Conservation (phyloP, 2,888 invertebrate genomes). For the Hirtodrosophila alboralis region DNA sequence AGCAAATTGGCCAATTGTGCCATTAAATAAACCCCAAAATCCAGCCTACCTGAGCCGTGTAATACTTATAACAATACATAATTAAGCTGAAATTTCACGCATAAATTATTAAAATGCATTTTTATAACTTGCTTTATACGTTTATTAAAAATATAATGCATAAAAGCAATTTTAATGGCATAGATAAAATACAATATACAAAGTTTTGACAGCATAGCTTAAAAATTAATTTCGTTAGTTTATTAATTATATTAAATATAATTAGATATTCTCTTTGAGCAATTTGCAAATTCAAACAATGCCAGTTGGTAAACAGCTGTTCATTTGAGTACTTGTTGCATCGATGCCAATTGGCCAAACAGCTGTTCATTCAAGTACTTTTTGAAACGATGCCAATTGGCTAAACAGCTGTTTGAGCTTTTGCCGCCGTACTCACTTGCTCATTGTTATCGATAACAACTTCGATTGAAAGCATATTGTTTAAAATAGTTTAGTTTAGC, state of each 20-base stretch:
- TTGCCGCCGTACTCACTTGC: conserved; percentile 2
- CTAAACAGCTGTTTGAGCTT: conserved; percentile 52
- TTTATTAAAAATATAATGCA: conserved; percentile 8
- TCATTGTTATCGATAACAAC: conserved; percentile 36
- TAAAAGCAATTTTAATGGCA: conserved; percentile 6
- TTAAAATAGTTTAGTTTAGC: conserved; percentile 29
- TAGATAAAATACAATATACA: no score
- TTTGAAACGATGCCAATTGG: conserved; percentile 4
- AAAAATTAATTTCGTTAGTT: no score
- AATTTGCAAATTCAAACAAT: no score
- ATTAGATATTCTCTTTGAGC: no score
- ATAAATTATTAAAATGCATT: conserved; percentile 45
- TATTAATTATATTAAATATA: no score
- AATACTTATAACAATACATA: conserved; percentile 54
- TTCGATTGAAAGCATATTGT: conserved; percentile 18
- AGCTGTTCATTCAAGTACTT: background rate
- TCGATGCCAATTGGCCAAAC: conserved; percentile 2
- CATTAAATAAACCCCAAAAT: conserved; percentile 88
- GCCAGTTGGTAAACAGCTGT: no score
- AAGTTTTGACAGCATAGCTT: no score
- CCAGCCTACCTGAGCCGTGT: conserved; percentile 70
- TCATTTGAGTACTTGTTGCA: no score
- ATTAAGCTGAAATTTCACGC: conserved; percentile 45
- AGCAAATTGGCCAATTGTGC: conserved; percentile 92
- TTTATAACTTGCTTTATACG: conserved; percentile 24